A percentile compares a stretch with the other conserved stretches of the same genome.
Conservation (phyloP, 2,797 vertebrate species). For the Siniperca scherzeri region DNA sequence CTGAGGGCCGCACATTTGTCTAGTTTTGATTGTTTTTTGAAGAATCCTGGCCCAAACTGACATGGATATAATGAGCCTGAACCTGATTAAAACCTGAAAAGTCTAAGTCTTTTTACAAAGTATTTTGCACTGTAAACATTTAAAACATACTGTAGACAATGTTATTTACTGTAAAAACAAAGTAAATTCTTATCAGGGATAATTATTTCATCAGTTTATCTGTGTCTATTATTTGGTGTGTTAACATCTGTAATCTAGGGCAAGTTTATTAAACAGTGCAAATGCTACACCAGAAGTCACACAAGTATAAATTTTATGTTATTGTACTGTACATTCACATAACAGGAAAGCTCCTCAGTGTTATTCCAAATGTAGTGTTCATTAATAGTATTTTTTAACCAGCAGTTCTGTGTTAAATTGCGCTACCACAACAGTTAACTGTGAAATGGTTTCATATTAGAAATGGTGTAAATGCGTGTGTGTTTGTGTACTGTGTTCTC, state of each 20-base stretch:
- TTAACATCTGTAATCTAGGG: background rate
- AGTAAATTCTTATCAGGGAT: background rate
- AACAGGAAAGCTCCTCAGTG: background rate
- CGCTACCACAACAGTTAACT: background rate
- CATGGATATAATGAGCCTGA: background rate
- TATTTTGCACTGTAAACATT: background rate
- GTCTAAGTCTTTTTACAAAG: too few relatives aligned
- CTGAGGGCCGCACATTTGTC: background rate
- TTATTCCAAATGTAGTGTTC: background rate
- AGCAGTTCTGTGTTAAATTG: background rate
- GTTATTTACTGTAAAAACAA: background rate
- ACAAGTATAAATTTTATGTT: too few relatives aligned
- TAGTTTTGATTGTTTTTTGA: background rate
- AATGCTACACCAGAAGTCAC: background rate
- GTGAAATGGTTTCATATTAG: background rate
- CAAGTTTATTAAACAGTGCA: background rate
- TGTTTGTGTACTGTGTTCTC: conserved; percentile 15
- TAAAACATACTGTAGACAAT: too few relatives aligned
- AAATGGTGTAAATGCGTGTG: background rate
- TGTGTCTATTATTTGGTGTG: background rate
- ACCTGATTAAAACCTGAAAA: background rate
- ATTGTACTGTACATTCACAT: background rate
- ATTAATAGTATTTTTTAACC: background rate
- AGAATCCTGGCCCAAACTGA: background rate
- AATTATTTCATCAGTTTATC: background rate